These are phyloP conservation scores for Copsychus sechellarum DNA, from an alignment of 2,113 vertebrate genomes.

Conservation along the genomic window DNA sequence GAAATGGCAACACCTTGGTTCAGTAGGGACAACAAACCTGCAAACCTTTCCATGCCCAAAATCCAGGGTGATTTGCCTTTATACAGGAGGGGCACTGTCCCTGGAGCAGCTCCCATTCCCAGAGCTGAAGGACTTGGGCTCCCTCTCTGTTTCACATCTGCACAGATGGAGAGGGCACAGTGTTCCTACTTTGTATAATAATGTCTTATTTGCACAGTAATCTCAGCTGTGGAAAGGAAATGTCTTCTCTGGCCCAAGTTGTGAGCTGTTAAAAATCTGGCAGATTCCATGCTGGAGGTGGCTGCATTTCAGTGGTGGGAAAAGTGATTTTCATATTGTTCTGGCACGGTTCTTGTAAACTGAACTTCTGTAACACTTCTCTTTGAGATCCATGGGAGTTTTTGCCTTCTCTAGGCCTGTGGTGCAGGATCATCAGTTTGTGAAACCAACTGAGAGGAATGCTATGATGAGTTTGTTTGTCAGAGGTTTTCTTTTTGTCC, in stretches of 20 bases:
- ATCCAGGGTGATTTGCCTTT: not conserved
- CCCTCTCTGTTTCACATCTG: not conserved
- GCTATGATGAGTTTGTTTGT: not conserved
- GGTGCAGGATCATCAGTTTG: not conserved
- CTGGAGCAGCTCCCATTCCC: not conserved
- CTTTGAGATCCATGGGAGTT: constrained; percentile 9
- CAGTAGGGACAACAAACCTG: not conserved
- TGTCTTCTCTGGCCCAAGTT: not conserved
- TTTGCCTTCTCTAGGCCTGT: not conserved
- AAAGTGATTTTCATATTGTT: constrained; percentile 26
- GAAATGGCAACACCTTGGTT: not conserved
- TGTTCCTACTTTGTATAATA: not conserved
- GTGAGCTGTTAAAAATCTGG: constrained; percentile 4
- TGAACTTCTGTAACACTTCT: constrained; percentile 1
- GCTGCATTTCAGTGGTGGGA: constrained; percentile 33
- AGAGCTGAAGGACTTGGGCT: not conserved
- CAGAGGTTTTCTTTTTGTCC: not conserved
- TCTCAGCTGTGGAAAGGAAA: constrained; percentile 10
- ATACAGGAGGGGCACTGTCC: not conserved
- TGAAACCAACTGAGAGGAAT: constrained; percentile 14
- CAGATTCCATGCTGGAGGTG: constrained; percentile 7
- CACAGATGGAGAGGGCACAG: not conserved
- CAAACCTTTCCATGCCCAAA: not conserved
- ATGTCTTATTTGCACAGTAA: constrained; percentile 9
- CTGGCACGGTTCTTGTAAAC: constrained; percentile 26